These are phyloP conservation scores for Matsumurasca onukii DNA, from an alignment of 1,140 invertebrate species.

Conservation along the genomic window DNA sequence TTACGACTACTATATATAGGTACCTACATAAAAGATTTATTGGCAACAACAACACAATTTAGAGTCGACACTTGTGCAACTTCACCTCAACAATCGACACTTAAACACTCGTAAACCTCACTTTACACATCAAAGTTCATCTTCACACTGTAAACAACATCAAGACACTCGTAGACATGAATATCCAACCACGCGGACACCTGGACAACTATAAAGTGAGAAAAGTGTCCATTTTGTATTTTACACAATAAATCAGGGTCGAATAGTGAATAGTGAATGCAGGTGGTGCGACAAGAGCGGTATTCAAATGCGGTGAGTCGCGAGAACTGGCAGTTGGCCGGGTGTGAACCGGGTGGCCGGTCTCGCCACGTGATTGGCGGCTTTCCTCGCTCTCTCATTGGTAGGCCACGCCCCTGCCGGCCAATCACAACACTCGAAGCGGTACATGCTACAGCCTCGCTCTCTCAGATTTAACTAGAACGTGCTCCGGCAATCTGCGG, in stretches of 20 bases:
- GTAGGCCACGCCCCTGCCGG: background rate
- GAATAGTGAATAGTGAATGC: background rate
- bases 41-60: too few relatives aligned
- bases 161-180: too few relatives aligned
- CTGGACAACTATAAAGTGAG: constrained; percentile 11
- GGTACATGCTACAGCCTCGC: constrained; percentile 19
- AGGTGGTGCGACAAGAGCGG: background rate
- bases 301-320: constrained; percentile 18
- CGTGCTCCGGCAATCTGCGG: constrained; percentile 10
- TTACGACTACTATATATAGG: too few relatives aligned
- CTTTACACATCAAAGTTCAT: too few relatives aligned
- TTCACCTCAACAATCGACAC: too few relatives aligned
- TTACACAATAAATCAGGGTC: constrained; percentile 16
- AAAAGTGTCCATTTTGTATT: constrained; percentile 23
- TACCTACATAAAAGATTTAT: too few relatives aligned
- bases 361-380: constrained; percentile 15
- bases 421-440: background rate
- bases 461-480: constrained; percentile 28
- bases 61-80: too few relatives aligned
- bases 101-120: too few relatives aligned
- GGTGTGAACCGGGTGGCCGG: background rate
- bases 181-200: background rate
- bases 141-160: too few relatives aligned
- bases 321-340: background rate
- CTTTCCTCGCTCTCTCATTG: constrained; percentile 8